Conservation (phyloP, 2,888 invertebrate genomes). For the Caenorhabditis sp. region DNA sequence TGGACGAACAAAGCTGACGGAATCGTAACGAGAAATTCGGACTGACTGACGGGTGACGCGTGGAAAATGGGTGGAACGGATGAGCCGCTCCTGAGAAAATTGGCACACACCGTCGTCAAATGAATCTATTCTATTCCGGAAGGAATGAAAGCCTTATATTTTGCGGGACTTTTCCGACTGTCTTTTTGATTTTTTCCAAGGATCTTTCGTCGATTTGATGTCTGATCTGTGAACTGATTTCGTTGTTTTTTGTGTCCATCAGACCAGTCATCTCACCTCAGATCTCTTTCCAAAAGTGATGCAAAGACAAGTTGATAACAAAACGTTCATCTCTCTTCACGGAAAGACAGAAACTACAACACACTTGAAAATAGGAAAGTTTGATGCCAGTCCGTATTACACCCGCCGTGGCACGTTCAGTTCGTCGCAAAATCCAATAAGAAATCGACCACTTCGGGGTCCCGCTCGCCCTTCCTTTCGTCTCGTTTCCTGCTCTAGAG, state of each 20-base stretch:
- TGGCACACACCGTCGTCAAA: no score
- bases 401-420: constrained; percentile 25
- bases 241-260: not conserved
- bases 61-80: constrained; percentile 38
- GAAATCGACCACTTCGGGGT: constrained; percentile 43
- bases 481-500: constrained; percentile 23
- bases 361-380: not conserved
- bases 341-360: not conserved
- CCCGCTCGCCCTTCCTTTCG: no score
- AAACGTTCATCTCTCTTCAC: constrained; percentile 5
- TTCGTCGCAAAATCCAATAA: constrained; percentile 45
- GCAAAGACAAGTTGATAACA: constrained; percentile 21
- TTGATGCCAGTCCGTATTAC: constrained; percentile 38
- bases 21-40: constrained; percentile 50
- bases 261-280: no score
- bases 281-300: no score
- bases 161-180: no score
- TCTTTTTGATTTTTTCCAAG: no score
- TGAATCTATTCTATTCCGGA: not conserved
- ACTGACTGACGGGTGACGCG: constrained; percentile 46
- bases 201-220: no score
- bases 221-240: constrained; percentile 27
- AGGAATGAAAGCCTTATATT: no score
- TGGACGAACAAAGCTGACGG: constrained; percentile 14
- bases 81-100: constrained; percentile 47